Percentiles rank a stretch among this genome's conserved stretches.
Conservation (phyloP, 2,113 vertebrate species). For the Ammodytes marinus region DNA sequence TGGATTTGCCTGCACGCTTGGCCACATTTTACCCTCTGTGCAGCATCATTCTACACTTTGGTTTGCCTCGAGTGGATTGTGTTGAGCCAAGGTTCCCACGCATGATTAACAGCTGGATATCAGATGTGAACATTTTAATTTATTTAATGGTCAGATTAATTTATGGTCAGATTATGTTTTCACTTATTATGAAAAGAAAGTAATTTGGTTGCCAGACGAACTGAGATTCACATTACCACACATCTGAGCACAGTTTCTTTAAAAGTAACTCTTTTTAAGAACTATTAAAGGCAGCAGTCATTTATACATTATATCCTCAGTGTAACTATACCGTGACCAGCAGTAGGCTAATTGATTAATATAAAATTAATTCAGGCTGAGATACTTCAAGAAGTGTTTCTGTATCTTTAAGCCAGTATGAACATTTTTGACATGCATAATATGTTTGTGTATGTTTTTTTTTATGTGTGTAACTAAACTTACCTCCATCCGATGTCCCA, state of each 20-base stretch:
- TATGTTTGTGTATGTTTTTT: background rate
- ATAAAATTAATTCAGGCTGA: background rate
- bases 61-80: background rate
- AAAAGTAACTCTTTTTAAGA: background rate
- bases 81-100: slow-evolving; percentile 2
- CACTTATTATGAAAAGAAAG: background rate
- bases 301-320: background rate
- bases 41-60: background rate
- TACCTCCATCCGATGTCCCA: slow-evolving; percentile 92
- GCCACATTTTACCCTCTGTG: background rate
- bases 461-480: slow-evolving; percentile 46
- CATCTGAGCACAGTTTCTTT: background rate
- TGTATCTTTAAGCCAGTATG: background rate
- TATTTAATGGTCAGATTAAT: background rate
- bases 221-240: background rate
- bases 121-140: background rate
- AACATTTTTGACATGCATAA: no score
- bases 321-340: background rate
- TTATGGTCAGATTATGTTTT: slow-evolving; percentile 13
- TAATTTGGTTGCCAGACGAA: background rate
- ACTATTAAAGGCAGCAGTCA: background rate
- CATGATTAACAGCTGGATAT: background rate
- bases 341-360: background rate
- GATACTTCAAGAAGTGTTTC: background rate
- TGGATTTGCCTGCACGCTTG: background rate